Evolutionary conservation across 1,140 invertebrate genomes (phyloP).

Genomic region (Ceratosolen solmsi): DNA sequence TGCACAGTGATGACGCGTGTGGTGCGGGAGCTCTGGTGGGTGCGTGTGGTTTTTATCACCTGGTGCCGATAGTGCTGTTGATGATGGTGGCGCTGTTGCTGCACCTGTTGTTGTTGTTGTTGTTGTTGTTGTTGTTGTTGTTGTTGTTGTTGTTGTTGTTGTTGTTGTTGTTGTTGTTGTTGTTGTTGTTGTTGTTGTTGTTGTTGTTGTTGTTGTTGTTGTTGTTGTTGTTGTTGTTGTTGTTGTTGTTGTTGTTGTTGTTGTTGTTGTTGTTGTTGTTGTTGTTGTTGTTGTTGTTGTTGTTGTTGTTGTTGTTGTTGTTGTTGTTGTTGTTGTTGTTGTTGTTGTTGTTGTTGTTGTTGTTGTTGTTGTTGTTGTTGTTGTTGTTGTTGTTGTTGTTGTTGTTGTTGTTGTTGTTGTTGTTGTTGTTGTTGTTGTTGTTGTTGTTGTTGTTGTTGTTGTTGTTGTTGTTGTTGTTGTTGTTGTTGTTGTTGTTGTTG

Average conservation of each 20-base stretch:
- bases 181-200: slow-evolving; percentile 47
- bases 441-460: slow-evolving; percentile 20
- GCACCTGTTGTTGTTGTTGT: slow-evolving; percentile 43
- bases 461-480: background rate
- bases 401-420: background rate
- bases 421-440: slow-evolving; percentile 47
- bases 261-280: background rate
- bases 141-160: slow-evolving; percentile 51
- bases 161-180: background rate
- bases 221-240: background rate
- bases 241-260: slow-evolving; percentile 50
- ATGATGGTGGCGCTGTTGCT: slow-evolving; percentile 55
- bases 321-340: slow-evolving; percentile 24
- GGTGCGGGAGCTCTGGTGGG: slow-evolving; percentile 66
- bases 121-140: background rate
- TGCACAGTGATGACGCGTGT: slow-evolving; percentile 70
- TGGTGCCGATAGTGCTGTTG: slow-evolving; percentile 69
- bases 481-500: slow-evolving; percentile 50
- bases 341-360: slow-evolving; percentile 45
- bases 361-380: background rate
- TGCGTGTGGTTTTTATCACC: slow-evolving; percentile 68
- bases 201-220: slow-evolving; percentile 20
- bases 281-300: slow-evolving; percentile 50
- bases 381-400: slow-evolving; percentile 51
- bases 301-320: background rate